Conservation (phyloP, 2,113 vertebrate species). For the Trichechus manatus region DNA sequence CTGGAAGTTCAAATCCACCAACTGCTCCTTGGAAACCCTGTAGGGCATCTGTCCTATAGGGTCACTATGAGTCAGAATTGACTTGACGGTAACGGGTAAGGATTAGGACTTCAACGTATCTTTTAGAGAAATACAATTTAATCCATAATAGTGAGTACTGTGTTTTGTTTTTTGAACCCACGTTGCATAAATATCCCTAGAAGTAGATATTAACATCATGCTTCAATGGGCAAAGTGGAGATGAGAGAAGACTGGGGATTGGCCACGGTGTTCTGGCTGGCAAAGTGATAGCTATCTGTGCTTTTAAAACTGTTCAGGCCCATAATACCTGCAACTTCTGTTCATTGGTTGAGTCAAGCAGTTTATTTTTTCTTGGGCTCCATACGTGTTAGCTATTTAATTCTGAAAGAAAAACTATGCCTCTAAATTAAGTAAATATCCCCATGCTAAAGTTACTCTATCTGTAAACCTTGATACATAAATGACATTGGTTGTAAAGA, state of each 20-base stretch:
- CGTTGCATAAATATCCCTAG: rapidly evolving
- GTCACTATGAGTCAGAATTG: too few relatives aligned
- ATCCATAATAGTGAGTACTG: not conserved
- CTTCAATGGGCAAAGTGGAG: rapidly evolving
- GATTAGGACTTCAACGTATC: not conserved
- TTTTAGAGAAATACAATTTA: not conserved
- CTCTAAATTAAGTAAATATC: not conserved
- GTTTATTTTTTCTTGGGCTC: slow-evolving; percentile 21
- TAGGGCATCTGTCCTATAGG: too few relatives aligned
- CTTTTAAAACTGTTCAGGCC: not conserved
- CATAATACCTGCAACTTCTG: not conserved
- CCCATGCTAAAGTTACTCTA: not conserved
- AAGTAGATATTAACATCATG: not conserved
- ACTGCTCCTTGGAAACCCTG: too few relatives aligned
- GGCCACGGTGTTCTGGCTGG: not conserved
- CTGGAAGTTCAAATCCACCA: too few relatives aligned
- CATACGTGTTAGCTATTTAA: not conserved
- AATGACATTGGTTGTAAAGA: not conserved
- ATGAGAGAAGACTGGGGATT: not conserved
- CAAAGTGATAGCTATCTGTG: not conserved
- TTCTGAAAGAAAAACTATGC: not conserved
- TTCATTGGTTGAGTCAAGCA: not conserved
- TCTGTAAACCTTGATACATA: not conserved
- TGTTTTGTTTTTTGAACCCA: not conserved
- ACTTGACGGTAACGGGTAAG: too few relatives aligned